Base-by-base conservation (phyloP, 2,888 invertebrate genomes). In the Orthosia cruda region DNA sequence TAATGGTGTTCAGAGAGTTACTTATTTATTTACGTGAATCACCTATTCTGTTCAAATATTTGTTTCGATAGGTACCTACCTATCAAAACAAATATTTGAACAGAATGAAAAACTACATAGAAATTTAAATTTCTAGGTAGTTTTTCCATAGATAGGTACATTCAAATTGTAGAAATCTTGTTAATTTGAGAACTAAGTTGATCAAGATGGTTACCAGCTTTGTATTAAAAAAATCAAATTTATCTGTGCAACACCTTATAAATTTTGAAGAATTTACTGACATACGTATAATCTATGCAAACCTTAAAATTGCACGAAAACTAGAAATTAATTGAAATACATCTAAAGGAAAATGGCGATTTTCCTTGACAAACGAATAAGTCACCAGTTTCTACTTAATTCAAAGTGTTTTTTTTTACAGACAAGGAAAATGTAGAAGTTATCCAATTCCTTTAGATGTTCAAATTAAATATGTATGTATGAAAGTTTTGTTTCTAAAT, bases 311-410 rank as follows among this genome's bases (percentile, higher is more conserved):
- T 20, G 15, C 18, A 3, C 57, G 20, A 9, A 16, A 4, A 9
- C 40, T 67, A 12, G 23, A 23, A 15, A 5, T 12, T 11, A 32
- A 75, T 40, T 45, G 12, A 58, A 23, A 50, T 26, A n/a, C 40
- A 45, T 26, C 16, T 18, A 15, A 5, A n/a, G 2, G 20, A 47
- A 26, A 47, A 20, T 20, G 0, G 0, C 32, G 16, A 3, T 74
- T 74, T 32, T 74, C 47, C 12, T 47, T 16, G 12, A 45, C 18
- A 49, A 72, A 47, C 13, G 32, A 71, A 49, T 61, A n/a, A 20
- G 40, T 45, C 45, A 16, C 1, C 1, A 20, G n/a, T 4, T 11
- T 15, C 1, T 15, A 4, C 18, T 57, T 55, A 13, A 12, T 15
- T 23, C 15, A 4, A 15, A 15, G 55, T 54, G 26, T 57, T 18